Base-by-base conservation (phyloP, 2,113 vertebrate species). In the Candoia aspera region DNA sequence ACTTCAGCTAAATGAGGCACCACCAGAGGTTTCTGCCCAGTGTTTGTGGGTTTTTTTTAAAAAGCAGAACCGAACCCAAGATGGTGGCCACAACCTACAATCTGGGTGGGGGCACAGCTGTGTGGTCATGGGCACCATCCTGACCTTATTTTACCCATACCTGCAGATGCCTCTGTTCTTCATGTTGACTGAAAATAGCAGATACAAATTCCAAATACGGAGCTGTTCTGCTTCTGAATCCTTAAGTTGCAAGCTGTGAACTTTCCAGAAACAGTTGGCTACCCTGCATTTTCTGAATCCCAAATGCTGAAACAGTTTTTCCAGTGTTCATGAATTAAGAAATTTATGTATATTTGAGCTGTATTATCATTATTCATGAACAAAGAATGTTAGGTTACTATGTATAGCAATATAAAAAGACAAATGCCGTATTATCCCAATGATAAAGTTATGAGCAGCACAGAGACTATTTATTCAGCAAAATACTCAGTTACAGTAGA, bases 331-430 rank as follows among this genome's bases (percentile, higher is more conserved):
- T 62, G 24, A 84, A 60, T 86, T 46, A 60, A 62, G 46, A 1
- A 6, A 17, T 73, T 73, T 73, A 73, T 73, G 33, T 79, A 37
- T 21, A n/a, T 79, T 21, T 37, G 68, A 79, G 15, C 33, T 3
- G 68, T 21, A 37, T 37, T 37, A 79, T 37, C 33, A 21, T 79
- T 79, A 79, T 79, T 79, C 33, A 79, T 0, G 17, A 21, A 37
- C 68, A 8, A 79, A 79, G 68, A 79, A 79, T 21, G 33, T 42
- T 42, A 79, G 73, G 73, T 79, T 79, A 6, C 29, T 4, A 33
- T 29, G 13, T 46, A 49, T 8, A 33, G 9, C 17, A 64, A 49
- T 93, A 91, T 90, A 90, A 92, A n/a, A 87, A 87, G 57, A 21
- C 73, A 79, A 17, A 79, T 11, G 13, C n/a, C 24, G 15, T 11